Evolutionary conservation across 1,140 invertebrate species (phyloP), one percentile per base, ranked within the genome.

Genomic region (Zaprionus tsacasi): DNA sequence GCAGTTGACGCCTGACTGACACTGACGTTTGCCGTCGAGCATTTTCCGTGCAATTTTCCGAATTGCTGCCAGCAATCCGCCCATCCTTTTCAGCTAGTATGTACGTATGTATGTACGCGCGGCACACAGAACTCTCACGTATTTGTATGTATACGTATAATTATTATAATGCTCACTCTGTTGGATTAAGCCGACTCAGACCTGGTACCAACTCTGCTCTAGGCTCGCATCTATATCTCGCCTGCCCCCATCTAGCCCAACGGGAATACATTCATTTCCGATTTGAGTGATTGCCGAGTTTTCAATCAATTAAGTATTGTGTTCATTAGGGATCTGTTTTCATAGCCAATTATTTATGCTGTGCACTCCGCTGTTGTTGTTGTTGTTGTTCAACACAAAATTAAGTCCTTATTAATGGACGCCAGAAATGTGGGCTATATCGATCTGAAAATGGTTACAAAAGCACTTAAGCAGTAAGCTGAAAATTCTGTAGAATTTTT

Each of bases 141-240:
- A 15, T 61, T 40, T 48, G 45, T 64, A 56, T 72, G 52, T 66
- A 70, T 69, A 55, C 30, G 68, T 79, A 78, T 86, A 86, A 87
- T 88, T 88, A 80, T 79, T 82, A 54, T 65, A 79, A 79, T 80
- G 73, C 64, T 88, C 79, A 80, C 67, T 88, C 66, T 80, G 72
- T 7, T 69, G 79, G 70, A 71, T 79, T 86, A 78, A 70, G 66
- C 72, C 36, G 56, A 55, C 56, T 70, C 70, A 66, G 54, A 13
- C 27, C 38, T n/a, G 13, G 4, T n/a, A 21, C 21, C 21, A 21
- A 21, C 38, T 43, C 38, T 43, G 38, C 38, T 13, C 36, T 43
- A 40, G 38, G 43, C 43, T 58, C 59, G 60, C 7, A 30, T 17
- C 43, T 45, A 45, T 45, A 7, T 15, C 12, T 12, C 6, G 1